These are phyloP conservation scores for Drosophila lini DNA, from an alignment of 1,140 invertebrate genomes.

Conservation along the genomic window DNA sequence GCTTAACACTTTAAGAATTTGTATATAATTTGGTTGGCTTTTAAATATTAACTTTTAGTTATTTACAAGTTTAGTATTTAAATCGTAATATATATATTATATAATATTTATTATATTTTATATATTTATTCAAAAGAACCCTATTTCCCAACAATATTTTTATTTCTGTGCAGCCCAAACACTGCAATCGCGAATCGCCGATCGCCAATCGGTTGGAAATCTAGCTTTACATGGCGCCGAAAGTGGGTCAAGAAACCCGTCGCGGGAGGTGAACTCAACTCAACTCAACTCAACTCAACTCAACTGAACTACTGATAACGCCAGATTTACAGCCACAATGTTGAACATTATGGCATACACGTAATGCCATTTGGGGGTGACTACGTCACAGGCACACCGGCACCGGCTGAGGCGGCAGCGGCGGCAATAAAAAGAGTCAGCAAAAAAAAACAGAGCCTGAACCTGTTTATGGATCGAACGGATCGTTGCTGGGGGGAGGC, in stretches of 20 bases:
- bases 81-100: no score
- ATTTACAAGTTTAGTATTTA: no score
- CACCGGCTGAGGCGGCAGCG: neutral
- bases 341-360: neutral
- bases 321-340: slow-evolving; percentile 19
- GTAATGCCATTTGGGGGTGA: slow-evolving; percentile 2
- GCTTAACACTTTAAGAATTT: no score
- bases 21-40: no score
- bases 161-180: neutral
- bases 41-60: no score
- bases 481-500: slow-evolving; percentile 48
- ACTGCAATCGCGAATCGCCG: neutral
- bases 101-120: no score
- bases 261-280: neutral
- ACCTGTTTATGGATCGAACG: slow-evolving; percentile 34
- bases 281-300: slow-evolving; percentile 1
- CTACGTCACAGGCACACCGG: slow-evolving; percentile 33
- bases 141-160: neutral
- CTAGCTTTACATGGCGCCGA: slow-evolving; percentile 3
- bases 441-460: slow-evolving; percentile 25
- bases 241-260: slow-evolving; percentile 37
- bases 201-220: slow-evolving; percentile 7
- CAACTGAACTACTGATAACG: slow-evolving; percentile 22
- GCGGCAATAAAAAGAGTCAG: slow-evolving; percentile 30
- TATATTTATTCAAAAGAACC: neutral